phyloP scores from a whole-genome alignment of 2,797 vertebrate genomes.

The Xyrichtys novacula region DNA sequence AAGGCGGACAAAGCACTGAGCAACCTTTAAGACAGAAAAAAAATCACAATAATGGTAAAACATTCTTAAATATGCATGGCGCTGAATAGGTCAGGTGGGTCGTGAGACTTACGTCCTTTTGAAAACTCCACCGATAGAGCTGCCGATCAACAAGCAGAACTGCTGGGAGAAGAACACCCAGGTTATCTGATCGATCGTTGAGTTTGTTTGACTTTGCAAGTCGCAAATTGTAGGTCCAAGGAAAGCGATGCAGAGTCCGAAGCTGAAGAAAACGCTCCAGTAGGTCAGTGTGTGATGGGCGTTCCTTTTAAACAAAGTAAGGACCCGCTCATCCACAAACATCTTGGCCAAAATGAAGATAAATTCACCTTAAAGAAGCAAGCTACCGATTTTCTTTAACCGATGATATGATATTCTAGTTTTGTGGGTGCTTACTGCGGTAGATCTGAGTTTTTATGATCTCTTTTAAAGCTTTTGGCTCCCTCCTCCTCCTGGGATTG shows the following conservation, averaged over 20 bases:
- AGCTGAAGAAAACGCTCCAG: slow-evolving; percentile 99
- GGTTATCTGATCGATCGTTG: slow-evolving; percentile 93
- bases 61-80: neutral
- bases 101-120: slow-evolving; percentile 91
- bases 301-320: slow-evolving; percentile 91
- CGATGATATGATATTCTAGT: neutral
- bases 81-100: neutral
- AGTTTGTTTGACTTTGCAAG: slow-evolving; percentile 95
- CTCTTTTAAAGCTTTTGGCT: slow-evolving; percentile 66
- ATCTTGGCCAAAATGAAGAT: slow-evolving; percentile 62
- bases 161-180: slow-evolving; percentile 99
- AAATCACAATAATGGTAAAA: neutral
- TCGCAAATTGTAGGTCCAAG: slow-evolving; percentile 97
- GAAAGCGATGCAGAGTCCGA: slow-evolving; percentile 97
- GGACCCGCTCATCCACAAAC: slow-evolving; percentile 90
- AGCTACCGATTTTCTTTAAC: neutral
- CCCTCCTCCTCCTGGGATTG: slow-evolving; percentile 61
- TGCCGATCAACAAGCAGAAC: slow-evolving; percentile 94
- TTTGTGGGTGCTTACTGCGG: slow-evolving; percentile 5
- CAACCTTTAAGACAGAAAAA: slow-evolving; percentile 83
- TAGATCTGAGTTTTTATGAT: slow-evolving; percentile 24
- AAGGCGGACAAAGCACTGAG: slow-evolving; percentile 90
- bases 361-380: slow-evolving; percentile 13
- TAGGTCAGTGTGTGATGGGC: slow-evolving; percentile 96
- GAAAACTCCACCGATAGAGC: slow-evolving; percentile 91